Base-by-base conservation (phyloP, 2,888 invertebrate genomes). In the Spicauda simplicius region DNA sequence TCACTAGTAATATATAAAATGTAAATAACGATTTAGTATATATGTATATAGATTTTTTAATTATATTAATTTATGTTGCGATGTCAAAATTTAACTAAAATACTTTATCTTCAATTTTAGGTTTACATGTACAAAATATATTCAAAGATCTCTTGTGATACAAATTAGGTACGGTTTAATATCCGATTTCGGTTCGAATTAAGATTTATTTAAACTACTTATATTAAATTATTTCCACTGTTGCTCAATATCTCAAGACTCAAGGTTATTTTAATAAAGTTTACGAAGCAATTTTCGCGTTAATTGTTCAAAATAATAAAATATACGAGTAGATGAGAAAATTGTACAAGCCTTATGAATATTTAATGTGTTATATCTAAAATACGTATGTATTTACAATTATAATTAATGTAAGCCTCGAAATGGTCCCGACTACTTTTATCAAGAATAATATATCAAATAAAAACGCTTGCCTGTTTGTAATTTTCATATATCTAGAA, bases 181-280 rank as follows among this genome's bases (percentile, higher is more conserved):
- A 3, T 41, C 25, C 25, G 5, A 25, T 25, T 25, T 25, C n/a
- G n/a, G n/a, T n/a, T 25, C 25, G 25, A 4, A 45, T n/a, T 3
- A 0, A n/a, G 3, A 0, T 12, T 14, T 45, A 45, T 45, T 45
- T n/a, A 45, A 2, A 7, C 45, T 4, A n/a, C n/a, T n/a, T 45
- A 45, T 45, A 45, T 11, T 11, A 45, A 5, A 45, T 45, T 45
- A n/a, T n/a, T 45, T 45, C 45, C n/a, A 6, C 5, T n/a, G n/a
- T 45, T 45, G 45, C n/a, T n/a, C n/a, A n/a, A n/a, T 5, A 45
- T n/a, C 45, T 45, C 45, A 45, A 45, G 45, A n/a, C 5, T 45
- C 45, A n/a, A 45, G 45, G 45, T 45, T 45, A 45, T 45, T 45
- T 45, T n/a, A 45, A n/a, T 45, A 45, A 45, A 12, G 37, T 37